Percentiles rank a stretch among this genome's conserved stretches.
Evolutionary conservation across 2,113 vertebrate species (phyloP).

Genomic region (Corynorhinus townsendii): DNA sequence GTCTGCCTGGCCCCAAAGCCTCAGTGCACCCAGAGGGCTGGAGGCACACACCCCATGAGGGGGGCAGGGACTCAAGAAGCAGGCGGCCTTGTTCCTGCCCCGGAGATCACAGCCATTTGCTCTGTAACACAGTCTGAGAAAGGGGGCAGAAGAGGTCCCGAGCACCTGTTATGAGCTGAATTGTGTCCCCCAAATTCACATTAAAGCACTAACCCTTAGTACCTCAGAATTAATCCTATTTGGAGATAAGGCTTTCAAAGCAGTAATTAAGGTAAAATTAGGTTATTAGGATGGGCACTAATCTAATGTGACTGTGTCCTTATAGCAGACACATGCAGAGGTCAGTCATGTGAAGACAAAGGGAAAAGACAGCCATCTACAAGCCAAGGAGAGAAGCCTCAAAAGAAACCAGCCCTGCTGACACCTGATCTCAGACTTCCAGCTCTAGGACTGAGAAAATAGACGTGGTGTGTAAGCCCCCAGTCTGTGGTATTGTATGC

Average conservation of each 20-base stretch:
- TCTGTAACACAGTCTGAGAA: too few species aligned
- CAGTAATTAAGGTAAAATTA: background rate
- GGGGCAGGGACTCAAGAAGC: background rate
- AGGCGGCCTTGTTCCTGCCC: background rate
- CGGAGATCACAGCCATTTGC: fast-evolving
- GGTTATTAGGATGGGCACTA: background rate
- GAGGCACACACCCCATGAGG: background rate
- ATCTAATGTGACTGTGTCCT: background rate
- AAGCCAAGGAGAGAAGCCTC: background rate
- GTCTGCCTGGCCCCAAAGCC: background rate
- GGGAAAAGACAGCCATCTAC: background rate
- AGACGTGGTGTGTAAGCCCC: background rate
- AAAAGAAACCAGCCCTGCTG: background rate
- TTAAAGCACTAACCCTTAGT: background rate
- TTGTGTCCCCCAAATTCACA: background rate
- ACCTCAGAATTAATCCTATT: background rate
- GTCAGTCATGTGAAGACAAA: background rate
- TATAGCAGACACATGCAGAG: background rate
- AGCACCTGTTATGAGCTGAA: background rate
- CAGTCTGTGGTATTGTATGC: background rate
- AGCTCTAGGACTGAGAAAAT: background rate
- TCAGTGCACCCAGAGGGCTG: background rate
- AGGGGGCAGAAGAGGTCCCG: background rate
- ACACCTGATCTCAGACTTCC: background rate
- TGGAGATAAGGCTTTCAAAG: background rate